These are phyloP conservation scores for Caenorhabditis sinica DNA, from an alignment of 2,888 invertebrate genomes.

Conservation along the genomic window DNA sequence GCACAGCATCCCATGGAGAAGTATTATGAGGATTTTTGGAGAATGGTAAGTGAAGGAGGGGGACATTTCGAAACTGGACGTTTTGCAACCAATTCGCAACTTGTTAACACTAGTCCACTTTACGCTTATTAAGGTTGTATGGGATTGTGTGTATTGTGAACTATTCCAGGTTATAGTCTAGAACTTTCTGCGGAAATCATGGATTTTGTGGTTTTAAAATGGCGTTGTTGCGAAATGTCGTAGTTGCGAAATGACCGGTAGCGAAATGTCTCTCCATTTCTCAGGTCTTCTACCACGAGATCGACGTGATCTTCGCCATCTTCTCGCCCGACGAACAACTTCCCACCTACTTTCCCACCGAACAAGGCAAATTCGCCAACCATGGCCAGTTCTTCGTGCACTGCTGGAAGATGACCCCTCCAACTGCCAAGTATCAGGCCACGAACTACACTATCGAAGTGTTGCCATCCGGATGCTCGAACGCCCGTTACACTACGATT, in stretches of 20 bases:
- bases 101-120: no score
- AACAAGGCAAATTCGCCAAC: constrained; percentile 46
- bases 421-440: constrained; percentile 25
- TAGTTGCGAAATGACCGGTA: no score
- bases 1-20: constrained; percentile 63
- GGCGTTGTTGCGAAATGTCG: no score
- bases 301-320: constrained; percentile 46
- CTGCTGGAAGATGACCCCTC: constrained; percentile 36
- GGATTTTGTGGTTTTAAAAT: no score
- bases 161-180: no score
- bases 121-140: no score
- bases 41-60: constrained; percentile 55
- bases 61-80: no score
- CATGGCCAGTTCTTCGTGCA: constrained; percentile 62
- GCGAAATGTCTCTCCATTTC: neutral
- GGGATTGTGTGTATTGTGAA: no score
- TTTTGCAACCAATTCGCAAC: no score
- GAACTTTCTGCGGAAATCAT: no score
- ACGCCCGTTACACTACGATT: constrained; percentile 48
- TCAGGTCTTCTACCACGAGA: constrained; percentile 50
- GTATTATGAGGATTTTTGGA: constrained; percentile 61
- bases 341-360: constrained; percentile 60
- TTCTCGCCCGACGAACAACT: constrained; percentile 41
- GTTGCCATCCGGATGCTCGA: constrained; percentile 58
- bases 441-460: constrained; percentile 44